A percentile compares a stretch with the other conserved stretches of the same genome.
Conservation (phyloP, 2,113 vertebrate species). For the Tachysurus vachellii region DNA sequence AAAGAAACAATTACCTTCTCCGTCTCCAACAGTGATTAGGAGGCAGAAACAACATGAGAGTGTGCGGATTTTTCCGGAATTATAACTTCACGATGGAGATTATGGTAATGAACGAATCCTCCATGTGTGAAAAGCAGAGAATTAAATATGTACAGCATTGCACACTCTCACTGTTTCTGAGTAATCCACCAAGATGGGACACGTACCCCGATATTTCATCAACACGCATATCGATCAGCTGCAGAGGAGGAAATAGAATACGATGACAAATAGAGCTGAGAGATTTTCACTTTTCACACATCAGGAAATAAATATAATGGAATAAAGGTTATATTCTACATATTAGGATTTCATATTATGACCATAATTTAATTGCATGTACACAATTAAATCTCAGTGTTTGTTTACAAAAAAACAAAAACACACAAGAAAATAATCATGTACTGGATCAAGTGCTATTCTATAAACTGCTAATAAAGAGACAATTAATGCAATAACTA, state of each 20-base stretch:
- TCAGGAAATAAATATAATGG: background rate
- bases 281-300: background rate
- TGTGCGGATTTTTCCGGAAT: conserved; percentile 25
- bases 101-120: conserved; percentile 35
- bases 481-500: no score
- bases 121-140: conserved; percentile 7
- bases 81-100: conserved; percentile 27
- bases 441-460: background rate
- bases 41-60: conserved; percentile 47
- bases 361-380: background rate
- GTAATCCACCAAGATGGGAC: conserved; percentile 23
- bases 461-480: background rate
- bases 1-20: conserved; percentile 68
- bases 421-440: background rate
- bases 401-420: no score
- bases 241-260: conserved; percentile 38
- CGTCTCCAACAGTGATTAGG: conserved; percentile 61
- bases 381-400: background rate
- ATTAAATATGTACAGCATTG: background rate
- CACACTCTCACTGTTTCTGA: conserved; percentile 14
- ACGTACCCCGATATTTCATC: conserved; percentile 21
- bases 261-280: conserved; percentile 7
- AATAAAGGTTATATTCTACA: no score
- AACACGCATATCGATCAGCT: conserved; percentile 38
- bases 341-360: background rate